Evolutionary conservation across 37 sponge, comb jelly and placozoan species (phyloP).

Genomic region (Ianthella basta): DNA sequence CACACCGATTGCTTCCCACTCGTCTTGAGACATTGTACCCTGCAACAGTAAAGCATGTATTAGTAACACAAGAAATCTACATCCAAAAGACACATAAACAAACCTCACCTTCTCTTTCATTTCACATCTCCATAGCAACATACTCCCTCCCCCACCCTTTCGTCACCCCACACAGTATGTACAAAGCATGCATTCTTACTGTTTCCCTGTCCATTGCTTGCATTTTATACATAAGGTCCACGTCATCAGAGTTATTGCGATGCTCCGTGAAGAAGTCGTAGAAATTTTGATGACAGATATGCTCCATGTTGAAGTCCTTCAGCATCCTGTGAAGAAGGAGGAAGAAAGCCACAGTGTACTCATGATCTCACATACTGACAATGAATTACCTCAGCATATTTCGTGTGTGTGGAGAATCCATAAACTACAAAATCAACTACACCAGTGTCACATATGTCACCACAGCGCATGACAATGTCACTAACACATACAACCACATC

Average conservation of each 20-base stretch:
- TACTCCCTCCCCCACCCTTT: no score
- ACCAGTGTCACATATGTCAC: no score
- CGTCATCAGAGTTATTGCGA: conserved; percentile 45
- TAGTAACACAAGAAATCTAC: background rate
- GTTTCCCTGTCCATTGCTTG: conserved; percentile 65
- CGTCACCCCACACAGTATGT: no score
- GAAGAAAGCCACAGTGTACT: background rate
- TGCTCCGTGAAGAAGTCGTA: conserved; percentile 78
- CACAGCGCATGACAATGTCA: no score
- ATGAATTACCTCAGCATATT: no score
- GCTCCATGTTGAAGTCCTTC: conserved; percentile 74
- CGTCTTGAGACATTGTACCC: conserved; percentile 78
- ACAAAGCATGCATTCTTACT: conserved; percentile 20
- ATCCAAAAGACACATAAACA: background rate
- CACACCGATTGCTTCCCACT: conserved; percentile 87
- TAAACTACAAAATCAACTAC: no score
- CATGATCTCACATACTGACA: background rate
- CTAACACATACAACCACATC: no score
- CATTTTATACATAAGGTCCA: conserved; percentile 76
- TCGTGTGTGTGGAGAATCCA: no score
- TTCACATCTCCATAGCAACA: no score
- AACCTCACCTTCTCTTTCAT: no score
- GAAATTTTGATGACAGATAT: conserved; percentile 67
- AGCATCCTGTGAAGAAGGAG: conserved; percentile 70
- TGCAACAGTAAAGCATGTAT: conserved; percentile 6